phyloP scores from a whole-genome alignment of 2,113 vertebrate genomes.

The Hemibagrus wyckioides region DNA sequence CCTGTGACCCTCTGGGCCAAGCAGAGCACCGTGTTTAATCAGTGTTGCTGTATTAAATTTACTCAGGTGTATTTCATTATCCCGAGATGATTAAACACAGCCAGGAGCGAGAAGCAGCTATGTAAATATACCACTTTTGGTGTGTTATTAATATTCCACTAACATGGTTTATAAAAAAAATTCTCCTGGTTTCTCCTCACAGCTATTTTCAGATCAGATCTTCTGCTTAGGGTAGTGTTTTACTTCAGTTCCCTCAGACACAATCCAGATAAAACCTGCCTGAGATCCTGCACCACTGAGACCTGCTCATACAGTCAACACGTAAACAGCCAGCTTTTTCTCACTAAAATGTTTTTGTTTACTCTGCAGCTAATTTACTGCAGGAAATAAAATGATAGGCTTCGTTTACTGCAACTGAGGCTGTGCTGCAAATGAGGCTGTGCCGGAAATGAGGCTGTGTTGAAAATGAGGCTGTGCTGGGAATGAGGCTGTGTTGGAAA shows the following conservation, averaged over 20 bases:
- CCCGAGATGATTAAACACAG: not conserved
- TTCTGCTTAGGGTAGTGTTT: not conserved
- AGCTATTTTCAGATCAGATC: not conserved
- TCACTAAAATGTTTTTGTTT: not conserved
- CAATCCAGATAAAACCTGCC: not conserved
- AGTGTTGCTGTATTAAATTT: not conserved
- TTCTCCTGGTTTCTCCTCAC: not conserved
- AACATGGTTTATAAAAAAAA: not conserved
- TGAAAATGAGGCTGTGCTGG: not conserved
- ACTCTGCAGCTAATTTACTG: not conserved
- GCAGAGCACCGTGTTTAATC: not conserved
- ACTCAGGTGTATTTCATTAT: not conserved
- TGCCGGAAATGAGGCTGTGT: too few species aligned
- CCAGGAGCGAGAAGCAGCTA: not conserved
- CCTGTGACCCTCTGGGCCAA: not conserved
- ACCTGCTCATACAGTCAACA: not conserved
- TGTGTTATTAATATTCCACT: constrained; percentile 10
- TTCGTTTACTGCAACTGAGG: not conserved
- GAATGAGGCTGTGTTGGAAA: too few species aligned
- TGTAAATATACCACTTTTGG: not conserved
- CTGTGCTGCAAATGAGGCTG: not conserved
- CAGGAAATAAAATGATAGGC: not conserved
- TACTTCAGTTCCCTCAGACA: constrained; percentile 1
- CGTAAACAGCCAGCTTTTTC: not conserved
- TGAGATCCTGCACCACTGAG: not conserved